A percentile compares a stretch with the other conserved stretches of the same genome.
Evolutionary conservation across 2,113 vertebrate genomes (phyloP).

Genomic region (Misgurnus mizolepis): DNA sequence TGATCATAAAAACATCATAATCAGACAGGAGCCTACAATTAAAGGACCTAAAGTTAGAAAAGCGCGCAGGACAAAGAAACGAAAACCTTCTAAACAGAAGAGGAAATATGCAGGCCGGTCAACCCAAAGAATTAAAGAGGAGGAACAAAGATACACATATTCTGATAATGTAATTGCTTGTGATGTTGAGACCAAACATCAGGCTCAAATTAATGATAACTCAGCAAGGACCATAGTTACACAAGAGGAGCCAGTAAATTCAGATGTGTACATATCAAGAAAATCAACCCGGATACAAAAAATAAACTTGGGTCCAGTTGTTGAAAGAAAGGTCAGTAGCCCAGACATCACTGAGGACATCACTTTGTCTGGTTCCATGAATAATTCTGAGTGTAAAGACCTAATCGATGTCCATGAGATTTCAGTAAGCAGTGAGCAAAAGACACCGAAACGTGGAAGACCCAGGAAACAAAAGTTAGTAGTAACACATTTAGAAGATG

Average conservation of each 20-base stretch:
- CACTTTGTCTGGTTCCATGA: background rate
- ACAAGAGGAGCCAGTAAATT: background rate
- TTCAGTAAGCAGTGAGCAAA: background rate
- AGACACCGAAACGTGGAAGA: slow-evolving; percentile 1
- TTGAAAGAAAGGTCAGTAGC: background rate
- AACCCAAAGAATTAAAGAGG: background rate
- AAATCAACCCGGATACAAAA: background rate
- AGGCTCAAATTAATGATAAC: background rate
- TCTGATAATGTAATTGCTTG: slow-evolving; percentile 7
- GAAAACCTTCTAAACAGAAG: background rate
- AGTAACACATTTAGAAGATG: background rate
- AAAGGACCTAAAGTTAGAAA: background rate
- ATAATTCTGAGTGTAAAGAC: background rate
- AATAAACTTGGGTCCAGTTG: background rate
- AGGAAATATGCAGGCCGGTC: background rate
- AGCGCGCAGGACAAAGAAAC: background rate
- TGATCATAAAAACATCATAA: background rate
- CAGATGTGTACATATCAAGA: background rate
- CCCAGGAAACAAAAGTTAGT: background rate
- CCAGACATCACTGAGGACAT: background rate
- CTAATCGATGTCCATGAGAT: background rate
- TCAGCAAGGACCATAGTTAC: background rate
- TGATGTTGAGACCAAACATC: slow-evolving; percentile 3
- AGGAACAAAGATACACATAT: background rate
- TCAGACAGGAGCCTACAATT: background rate